Evolutionary conservation across 2,888 invertebrate species (phyloP).

Genomic region (Parapristionchus giblindavisi): DNA sequence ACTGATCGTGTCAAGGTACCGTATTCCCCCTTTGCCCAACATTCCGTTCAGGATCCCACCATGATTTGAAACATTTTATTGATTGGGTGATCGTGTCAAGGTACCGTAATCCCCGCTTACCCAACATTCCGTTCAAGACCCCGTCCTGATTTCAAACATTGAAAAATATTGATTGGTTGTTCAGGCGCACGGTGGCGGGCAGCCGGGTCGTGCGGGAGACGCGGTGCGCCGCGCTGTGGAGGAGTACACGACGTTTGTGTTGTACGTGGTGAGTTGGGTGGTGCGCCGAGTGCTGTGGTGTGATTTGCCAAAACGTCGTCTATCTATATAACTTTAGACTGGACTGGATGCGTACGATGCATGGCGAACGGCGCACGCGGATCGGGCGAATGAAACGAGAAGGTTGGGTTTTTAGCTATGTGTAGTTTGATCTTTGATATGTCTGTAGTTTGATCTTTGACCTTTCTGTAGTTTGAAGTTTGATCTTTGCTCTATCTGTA

Average conservation of each 20-base stretch:
- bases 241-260: conserved; percentile 25
- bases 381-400: conserved; percentile 24
- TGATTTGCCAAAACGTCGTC: not conserved
- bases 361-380: conserved; percentile 26
- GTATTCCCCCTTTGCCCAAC: too few species aligned
- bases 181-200: too few species aligned
- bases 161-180: too few species aligned
- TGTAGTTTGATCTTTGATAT: not conserved
- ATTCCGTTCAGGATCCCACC: too few species aligned
- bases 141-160: not conserved
- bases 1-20: too few species aligned
- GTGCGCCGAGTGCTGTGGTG: too few species aligned
- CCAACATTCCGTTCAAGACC: not conserved
- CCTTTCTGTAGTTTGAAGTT: not conserved
- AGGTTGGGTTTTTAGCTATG: not conserved
- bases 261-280: conserved; percentile 1
- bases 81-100: too few species aligned
- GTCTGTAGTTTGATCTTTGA: not conserved
- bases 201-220: not conserved
- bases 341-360: conserved; percentile 29
- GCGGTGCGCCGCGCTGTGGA: conserved; percentile 1
- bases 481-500: not conserved
- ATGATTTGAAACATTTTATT: too few species aligned
- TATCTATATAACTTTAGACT: not conserved
- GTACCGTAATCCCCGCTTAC: too few species aligned